These are phyloP conservation scores for Penaeus chinensis DNA, from an alignment of 1,140 invertebrate genomes.

Conservation along the genomic window DNA sequence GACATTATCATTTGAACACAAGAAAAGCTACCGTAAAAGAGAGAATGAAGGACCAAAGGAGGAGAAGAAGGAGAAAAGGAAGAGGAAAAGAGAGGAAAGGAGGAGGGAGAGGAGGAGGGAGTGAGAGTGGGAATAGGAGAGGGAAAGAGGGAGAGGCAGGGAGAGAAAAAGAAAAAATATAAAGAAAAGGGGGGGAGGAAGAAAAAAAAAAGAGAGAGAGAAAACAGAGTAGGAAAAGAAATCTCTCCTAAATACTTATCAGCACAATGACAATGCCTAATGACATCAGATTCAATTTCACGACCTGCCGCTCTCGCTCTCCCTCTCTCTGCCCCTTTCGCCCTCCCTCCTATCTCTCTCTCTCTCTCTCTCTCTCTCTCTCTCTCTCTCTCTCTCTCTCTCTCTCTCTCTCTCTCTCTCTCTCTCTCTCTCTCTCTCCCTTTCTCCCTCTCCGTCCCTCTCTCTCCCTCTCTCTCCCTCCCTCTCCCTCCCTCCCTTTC, in stretches of 20 bases:
- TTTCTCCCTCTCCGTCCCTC: too few species aligned
- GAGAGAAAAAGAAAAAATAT: background rate
- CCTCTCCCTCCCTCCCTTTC: too few species aligned
- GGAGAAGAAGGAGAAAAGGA: background rate
- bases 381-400: too few species aligned
- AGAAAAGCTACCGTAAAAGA: background rate
- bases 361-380: too few species aligned
- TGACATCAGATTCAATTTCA: too few species aligned
- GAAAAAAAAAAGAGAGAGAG: background rate
- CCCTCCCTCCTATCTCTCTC: too few species aligned
- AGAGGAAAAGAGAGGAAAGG: background rate
- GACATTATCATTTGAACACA: background rate
- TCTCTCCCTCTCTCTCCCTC: too few species aligned
- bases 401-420: too few species aligned
- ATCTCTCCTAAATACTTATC: background rate
- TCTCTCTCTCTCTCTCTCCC: too few species aligned
- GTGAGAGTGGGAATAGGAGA: constrained; percentile 25
- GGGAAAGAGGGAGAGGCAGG: constrained; percentile 1
- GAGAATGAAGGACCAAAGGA: background rate
- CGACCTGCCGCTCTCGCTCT: too few species aligned
- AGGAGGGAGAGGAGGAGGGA: constrained; percentile 28
- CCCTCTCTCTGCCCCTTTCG: too few species aligned
- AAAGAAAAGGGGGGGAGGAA: background rate
- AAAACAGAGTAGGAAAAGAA: background rate
- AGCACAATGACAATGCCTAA: too few species aligned